Conservation (phyloP, 2,888 invertebrate species). For the Acronicta leporina region DNA sequence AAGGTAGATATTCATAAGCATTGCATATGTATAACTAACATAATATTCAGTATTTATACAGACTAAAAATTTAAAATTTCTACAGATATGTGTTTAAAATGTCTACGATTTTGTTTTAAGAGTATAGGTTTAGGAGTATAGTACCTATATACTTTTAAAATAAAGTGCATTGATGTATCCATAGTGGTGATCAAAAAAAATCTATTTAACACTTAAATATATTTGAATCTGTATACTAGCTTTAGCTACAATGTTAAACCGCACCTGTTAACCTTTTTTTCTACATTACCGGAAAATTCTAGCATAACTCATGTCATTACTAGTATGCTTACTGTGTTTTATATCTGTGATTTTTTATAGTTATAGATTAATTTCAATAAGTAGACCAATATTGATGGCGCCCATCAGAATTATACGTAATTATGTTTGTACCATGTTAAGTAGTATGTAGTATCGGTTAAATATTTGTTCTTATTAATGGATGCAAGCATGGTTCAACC, state of each 20-base stretch:
- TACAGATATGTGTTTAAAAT: too few species aligned
- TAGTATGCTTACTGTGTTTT: conserved; percentile 32
- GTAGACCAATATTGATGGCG: conserved; percentile 20
- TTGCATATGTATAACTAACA: conserved; percentile 44
- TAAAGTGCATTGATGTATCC: too few species aligned
- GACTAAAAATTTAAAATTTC: neutral
- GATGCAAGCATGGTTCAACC: neutral
- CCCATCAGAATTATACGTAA: conserved; percentile 6
- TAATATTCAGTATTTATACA: neutral
- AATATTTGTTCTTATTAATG: neutral
- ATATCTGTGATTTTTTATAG: conserved; percentile 43
- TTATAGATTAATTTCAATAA: conserved; percentile 14
- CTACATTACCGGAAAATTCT: conserved; percentile 20
- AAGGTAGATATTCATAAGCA: conserved; percentile 45
- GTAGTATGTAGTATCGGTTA: neutral
- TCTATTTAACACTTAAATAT: conserved; percentile 19
- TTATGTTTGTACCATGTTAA: neutral
- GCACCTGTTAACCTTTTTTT: conserved; percentile 7
- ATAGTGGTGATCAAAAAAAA: neutral
- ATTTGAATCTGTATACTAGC: conserved; percentile 29
- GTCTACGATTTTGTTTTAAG: too few species aligned
- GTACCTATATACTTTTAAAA: too few species aligned
- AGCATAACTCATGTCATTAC: conserved; percentile 26
- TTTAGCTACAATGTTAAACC: conserved; percentile 7
- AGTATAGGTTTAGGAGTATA: too few species aligned